phyloP scores from a whole-genome alignment of 2,113 vertebrate species.

The Hippocampus comes region DNA sequence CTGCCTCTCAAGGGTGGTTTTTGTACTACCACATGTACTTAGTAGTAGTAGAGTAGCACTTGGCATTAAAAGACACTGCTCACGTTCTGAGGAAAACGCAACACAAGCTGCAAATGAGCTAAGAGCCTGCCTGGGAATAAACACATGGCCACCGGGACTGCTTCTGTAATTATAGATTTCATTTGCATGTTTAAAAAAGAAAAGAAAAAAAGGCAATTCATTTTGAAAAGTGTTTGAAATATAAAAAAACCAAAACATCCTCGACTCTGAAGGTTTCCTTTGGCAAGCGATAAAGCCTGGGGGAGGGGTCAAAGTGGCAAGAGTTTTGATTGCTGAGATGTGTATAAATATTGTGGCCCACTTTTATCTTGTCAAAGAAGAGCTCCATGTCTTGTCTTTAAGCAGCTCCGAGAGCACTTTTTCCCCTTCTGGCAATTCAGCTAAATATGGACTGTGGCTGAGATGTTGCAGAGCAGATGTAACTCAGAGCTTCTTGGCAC shows the following conservation, averaged over 20 bases:
- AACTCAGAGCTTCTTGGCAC: constrained; percentile 44
- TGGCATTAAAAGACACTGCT: constrained; percentile 2
- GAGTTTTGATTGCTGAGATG: constrained; percentile 6
- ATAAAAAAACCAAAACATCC: constrained; percentile 12
- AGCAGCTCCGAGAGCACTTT: constrained; percentile 33
- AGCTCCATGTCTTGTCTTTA: constrained; percentile 39
- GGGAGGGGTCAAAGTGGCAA: neutral
- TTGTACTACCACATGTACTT: constrained; percentile 8
- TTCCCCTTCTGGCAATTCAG: constrained; percentile 32
- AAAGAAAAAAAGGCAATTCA: constrained; percentile 28
- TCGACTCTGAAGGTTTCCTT: constrained; percentile 23
- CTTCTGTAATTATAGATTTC: constrained; percentile 21
- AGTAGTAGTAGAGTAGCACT: neutral
- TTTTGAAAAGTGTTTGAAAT: constrained; percentile 29
- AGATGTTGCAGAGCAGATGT: constrained; percentile 41
- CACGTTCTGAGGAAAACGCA: constrained; percentile 13
- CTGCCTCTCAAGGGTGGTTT: constrained; percentile 22
- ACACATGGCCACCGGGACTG: constrained; percentile 26
- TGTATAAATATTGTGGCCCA: constrained; percentile 29
- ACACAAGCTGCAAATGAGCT: constrained; percentile 27
- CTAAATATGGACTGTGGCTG: constrained; percentile 40
- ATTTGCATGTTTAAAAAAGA: constrained; percentile 28
- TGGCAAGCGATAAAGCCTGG: neutral
- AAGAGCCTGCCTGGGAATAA: constrained; percentile 27
- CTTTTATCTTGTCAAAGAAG: constrained; percentile 27